A percentile compares a stretch with the other conserved stretches of the same genome.
Conservation (phyloP, 2,797 vertebrate genomes). For the Lindbergichthys nudifrons region DNA sequence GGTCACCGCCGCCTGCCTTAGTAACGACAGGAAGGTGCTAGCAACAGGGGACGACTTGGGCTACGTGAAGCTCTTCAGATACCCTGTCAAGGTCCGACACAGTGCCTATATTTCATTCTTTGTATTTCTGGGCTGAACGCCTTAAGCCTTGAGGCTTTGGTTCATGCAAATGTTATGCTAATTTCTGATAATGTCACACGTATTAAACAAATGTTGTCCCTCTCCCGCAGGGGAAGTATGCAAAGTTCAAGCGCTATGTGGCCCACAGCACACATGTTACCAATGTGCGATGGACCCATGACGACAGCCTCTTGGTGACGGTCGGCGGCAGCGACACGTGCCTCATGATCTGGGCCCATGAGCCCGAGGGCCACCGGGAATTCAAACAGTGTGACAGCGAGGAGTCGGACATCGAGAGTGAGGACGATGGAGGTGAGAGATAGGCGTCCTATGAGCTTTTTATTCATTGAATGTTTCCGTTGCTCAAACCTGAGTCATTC, state of each 20-base stretch:
- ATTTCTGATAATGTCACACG: constrained; percentile 56
- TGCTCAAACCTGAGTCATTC: not conserved
- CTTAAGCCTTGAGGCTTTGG: not conserved
- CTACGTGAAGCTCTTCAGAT: constrained; percentile 97
- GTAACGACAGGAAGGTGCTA: constrained; percentile 90
- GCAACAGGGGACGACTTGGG: constrained; percentile 98
- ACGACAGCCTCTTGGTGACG: constrained; percentile 93
- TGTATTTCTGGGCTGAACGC: not conserved
- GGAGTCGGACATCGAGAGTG: constrained; percentile 96
- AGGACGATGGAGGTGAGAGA: constrained; percentile 94
- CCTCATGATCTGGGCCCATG: constrained; percentile 96
- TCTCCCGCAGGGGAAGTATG: constrained; percentile 91
- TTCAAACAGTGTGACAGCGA: constrained; percentile 94
- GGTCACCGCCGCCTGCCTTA: constrained; percentile 93
- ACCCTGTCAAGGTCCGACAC: constrained; percentile 92
- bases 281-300: constrained; percentile 95
- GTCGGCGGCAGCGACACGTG: constrained; percentile 94
- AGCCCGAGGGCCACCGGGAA: constrained; percentile 90
- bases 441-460: not conserved
- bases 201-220: constrained; percentile 45
- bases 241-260: constrained; percentile 96
- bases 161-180: constrained; percentile 59
- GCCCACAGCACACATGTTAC: constrained; percentile 98
- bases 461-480: not conserved
- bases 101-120: not conserved